Conservation (phyloP, 2,113 vertebrate species). For the Nansenia antarctica region DNA sequence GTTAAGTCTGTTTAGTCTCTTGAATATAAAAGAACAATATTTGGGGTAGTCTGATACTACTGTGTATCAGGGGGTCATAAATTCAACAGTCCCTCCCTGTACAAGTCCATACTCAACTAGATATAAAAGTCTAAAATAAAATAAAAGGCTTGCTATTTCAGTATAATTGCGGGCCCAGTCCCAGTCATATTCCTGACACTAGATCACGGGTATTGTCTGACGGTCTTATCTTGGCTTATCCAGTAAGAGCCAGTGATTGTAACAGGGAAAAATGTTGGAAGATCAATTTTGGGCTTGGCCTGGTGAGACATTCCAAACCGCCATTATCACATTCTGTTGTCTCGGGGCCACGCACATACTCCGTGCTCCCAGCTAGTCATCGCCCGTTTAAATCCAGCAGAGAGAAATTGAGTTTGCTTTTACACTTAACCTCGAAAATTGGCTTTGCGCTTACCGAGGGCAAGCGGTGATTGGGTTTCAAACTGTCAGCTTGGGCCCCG, state of each 20-base stretch:
- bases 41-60: conserved; percentile 26
- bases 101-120: no score
- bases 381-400: conserved; percentile 17
- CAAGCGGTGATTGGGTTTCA: background rate
- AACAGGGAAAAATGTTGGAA: background rate
- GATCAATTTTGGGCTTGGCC: background rate
- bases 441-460: background rate
- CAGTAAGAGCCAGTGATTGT: background rate
- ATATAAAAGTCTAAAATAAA: no score
- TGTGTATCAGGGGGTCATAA: conserved; percentile 14
- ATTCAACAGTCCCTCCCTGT: no score
- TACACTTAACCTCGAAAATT: conserved; percentile 13
- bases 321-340: conserved; percentile 8
- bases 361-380: conserved; percentile 20
- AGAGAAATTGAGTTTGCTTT: conserved; percentile 6
- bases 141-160: background rate
- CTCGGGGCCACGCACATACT: background rate
- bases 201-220: conserved; percentile 24
- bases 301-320: background rate
- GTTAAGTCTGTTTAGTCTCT: no score
- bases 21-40: background rate
- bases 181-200: conserved; percentile 22
- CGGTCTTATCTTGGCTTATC: conserved; percentile 28
- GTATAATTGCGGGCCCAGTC: conserved; percentile 5
- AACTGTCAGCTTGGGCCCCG: background rate